Evolutionary conservation across 53 echinoderm and acorn worm genomes (phyloP).

Genomic region (Paracentrotus lividus): DNA sequence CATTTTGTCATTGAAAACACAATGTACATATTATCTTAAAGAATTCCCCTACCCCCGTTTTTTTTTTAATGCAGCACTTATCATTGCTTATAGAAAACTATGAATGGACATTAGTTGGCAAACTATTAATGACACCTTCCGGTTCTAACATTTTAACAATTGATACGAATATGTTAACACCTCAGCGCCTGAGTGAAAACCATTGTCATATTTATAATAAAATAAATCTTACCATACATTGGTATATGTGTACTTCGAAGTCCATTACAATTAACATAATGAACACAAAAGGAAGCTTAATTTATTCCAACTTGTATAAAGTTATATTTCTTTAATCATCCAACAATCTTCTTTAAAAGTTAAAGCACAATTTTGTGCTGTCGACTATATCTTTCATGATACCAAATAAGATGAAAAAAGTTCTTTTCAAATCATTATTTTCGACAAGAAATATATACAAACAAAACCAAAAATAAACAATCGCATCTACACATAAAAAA

Average conservation of each 20-base stretch:
- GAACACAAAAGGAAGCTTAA: background rate
- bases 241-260: background rate
- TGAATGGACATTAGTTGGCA: background rate
- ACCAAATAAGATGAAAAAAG: background rate
- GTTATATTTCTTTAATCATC: background rate
- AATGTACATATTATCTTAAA: background rate
- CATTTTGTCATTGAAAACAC: background rate
- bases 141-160: background rate
- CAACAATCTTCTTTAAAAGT: background rate
- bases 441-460: constrained; percentile 3
- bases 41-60: background rate
- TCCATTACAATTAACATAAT: background rate
- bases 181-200: background rate
- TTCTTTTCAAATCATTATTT: background rate
- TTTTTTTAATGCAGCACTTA: constrained; percentile 18
- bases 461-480: background rate
- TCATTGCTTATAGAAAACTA: background rate
- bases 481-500: background rate
- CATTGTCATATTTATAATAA: background rate
- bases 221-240: background rate
- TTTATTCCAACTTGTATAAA: background rate
- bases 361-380: background rate
- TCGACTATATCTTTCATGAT: background rate
- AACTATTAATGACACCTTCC: background rate
- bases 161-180: background rate